phyloP scores from a whole-genome alignment of 2,797 vertebrate genomes.

The Bryconaethiops microstoma region DNA sequence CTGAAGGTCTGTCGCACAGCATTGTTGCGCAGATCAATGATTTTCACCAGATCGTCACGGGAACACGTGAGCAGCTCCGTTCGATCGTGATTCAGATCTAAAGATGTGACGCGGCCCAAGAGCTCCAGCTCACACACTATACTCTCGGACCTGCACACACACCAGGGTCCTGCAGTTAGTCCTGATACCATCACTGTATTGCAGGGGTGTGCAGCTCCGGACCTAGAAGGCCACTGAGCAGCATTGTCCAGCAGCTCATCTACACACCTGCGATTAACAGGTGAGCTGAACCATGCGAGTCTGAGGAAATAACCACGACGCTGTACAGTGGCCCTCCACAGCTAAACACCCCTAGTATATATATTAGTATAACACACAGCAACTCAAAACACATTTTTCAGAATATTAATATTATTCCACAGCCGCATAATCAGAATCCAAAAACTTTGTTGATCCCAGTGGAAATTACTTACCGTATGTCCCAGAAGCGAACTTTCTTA shows the following conservation, averaged over 20 bases:
- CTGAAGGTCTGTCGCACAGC: slow-evolving; percentile 88
- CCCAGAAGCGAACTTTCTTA: slow-evolving; percentile 98
- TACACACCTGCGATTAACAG: no score
- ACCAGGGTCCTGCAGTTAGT: neutral
- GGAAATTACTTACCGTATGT: slow-evolving; percentile 85
- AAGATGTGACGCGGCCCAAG: slow-evolving; percentile 89
- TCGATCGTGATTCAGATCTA: slow-evolving; percentile 92
- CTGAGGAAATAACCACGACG: no score
- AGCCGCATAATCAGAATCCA: neutral
- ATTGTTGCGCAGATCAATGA: slow-evolving; percentile 88
- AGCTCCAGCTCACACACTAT: slow-evolving; percentile 91
- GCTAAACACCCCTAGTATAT: no score
- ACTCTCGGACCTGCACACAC: slow-evolving; percentile 83
- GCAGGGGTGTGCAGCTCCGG: no score
- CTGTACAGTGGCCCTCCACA: no score
- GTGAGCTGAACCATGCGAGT: no score
- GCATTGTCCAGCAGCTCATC: no score
- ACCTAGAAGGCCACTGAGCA: no score
- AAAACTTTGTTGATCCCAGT: no score
- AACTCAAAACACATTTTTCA: no score
- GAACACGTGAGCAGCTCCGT: slow-evolving; percentile 93
- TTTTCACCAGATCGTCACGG: slow-evolving; percentile 91
- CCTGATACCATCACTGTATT: neutral
- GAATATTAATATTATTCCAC: neutral
- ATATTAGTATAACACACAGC: no score